Base-by-base conservation (phyloP, 2,797 vertebrate species). In the Enteromius mattozi region DNA sequence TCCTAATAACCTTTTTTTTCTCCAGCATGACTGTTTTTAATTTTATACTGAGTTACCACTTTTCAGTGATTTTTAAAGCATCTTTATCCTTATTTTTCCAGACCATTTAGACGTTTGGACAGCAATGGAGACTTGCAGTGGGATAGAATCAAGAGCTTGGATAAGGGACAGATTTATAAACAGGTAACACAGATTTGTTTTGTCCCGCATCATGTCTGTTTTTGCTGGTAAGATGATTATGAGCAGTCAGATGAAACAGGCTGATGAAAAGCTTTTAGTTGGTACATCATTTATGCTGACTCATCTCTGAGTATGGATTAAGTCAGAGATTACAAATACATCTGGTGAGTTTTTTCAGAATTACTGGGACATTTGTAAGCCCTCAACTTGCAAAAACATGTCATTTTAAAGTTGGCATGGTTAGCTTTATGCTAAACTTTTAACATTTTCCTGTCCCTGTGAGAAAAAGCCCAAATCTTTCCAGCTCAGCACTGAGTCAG, bases 81-180 rank as follows among this genome's bases (percentile, higher is more conserved):
- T 76, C 21, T 80, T 16, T 78, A 27, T 68, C 13, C 27, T 24
- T 35, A 81, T 42, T 82, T 61, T 65, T 66, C 59, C 71, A 97
- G 96, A 87, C 96, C 96, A 69, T 97, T 97, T 90, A 93, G 96
- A 30, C 92, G 94, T 35, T 81, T 96, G 90, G 96, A 96, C 80
- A 80, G 85, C 63, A 96, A 97, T 2, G 96, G 96, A 47, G 94
- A 96, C 85, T 92, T 96, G 13, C 94, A 92, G 37, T 97, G 96
- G 96, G 95, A 96, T 47, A 95, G 93, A 88, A 97, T 97, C 79
- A 95, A 80, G 19, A 93, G 89, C 88, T 91, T 97, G 89, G 94
- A 96, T 0, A 97, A 96, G 87, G 96, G 96, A 17, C 93, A 96
- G 78, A 90, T 97, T 76, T 97, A 97, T 91, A 97, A 97, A 88